Evolutionary conservation across 2,888 invertebrate species (phyloP).

Genomic region (Troglohyphantes excavatus): DNA sequence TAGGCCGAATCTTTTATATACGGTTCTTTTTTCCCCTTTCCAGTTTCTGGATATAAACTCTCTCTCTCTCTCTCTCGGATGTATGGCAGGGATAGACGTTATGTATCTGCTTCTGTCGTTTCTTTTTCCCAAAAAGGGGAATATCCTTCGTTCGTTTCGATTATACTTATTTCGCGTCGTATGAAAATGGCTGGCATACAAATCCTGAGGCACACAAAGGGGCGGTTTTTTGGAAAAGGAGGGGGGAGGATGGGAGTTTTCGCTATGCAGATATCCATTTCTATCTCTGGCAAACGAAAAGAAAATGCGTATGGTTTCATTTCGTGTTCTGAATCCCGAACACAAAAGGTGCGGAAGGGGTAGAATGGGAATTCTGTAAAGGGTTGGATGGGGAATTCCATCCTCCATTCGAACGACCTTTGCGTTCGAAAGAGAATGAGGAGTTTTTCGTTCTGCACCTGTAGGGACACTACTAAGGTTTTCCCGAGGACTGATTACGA

Average conservation of each 20-base stretch:
- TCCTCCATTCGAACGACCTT: not conserved
- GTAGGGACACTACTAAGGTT: constrained; percentile 26
- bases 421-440: not conserved
- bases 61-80: constrained; percentile 33
- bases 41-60: constrained; percentile 34
- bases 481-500: constrained; percentile 9
- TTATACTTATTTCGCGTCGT: constrained; percentile 55
- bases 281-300: constrained; percentile 16
- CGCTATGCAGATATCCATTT: constrained; percentile 71
- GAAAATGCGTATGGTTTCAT: constrained; percentile 76
- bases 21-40: constrained; percentile 53
- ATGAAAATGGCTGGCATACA: constrained; percentile 21
- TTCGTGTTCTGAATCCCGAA: constrained; percentile 30
- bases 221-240: not conserved
- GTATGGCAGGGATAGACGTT: not conserved
- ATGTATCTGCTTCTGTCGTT: constrained; percentile 30
- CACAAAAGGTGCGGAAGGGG: constrained; percentile 25
- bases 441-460: not conserved
- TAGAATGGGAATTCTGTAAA: not conserved
- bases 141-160: constrained; percentile 52
- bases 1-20: constrained; percentile 55
- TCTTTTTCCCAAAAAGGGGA: constrained; percentile 9
- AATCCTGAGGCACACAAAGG: not conserved
- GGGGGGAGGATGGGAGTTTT: not conserved
- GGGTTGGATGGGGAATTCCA: not conserved